phyloP scores from a whole-genome alignment of 2,113 vertebrate genomes.

The Lophochroa leadbeateri region DNA sequence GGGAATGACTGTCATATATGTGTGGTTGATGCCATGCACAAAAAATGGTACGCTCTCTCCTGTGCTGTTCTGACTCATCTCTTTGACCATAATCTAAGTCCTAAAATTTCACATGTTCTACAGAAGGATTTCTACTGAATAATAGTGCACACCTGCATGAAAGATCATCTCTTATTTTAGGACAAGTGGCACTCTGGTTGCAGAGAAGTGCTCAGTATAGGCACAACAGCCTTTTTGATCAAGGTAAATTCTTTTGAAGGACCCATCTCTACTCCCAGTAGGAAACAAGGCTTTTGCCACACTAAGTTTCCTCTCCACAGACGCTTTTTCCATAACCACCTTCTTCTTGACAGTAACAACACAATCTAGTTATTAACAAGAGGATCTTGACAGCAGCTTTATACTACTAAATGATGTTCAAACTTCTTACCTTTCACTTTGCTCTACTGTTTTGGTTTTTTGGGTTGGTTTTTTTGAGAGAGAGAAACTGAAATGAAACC shows the following conservation, averaged over 20 bases:
- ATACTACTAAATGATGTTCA: background rate
- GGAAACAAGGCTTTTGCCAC: background rate
- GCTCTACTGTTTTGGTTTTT: background rate
- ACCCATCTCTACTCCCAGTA: background rate
- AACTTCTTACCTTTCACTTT: background rate
- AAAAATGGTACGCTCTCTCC: background rate
- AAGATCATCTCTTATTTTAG: background rate
- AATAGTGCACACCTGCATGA: background rate
- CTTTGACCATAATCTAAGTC: background rate
- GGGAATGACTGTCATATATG: background rate
- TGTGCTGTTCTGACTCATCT: background rate
- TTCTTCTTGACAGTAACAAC: background rate
- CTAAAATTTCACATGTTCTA: background rate
- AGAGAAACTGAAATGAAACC: constrained; percentile 16
- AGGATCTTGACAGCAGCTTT: constrained; percentile 14
- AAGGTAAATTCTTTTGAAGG: background rate
- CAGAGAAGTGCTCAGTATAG: background rate
- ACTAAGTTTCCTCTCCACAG: background rate
- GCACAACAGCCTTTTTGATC: background rate
- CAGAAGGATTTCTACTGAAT: background rate
- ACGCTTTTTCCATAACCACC: background rate
- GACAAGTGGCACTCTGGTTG: background rate
- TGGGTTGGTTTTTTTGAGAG: background rate
- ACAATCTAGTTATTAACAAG: constrained; percentile 1
- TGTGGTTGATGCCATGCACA: background rate